Conservation (phyloP, 1,140 invertebrate species). For the Ephestia elutella region DNA sequence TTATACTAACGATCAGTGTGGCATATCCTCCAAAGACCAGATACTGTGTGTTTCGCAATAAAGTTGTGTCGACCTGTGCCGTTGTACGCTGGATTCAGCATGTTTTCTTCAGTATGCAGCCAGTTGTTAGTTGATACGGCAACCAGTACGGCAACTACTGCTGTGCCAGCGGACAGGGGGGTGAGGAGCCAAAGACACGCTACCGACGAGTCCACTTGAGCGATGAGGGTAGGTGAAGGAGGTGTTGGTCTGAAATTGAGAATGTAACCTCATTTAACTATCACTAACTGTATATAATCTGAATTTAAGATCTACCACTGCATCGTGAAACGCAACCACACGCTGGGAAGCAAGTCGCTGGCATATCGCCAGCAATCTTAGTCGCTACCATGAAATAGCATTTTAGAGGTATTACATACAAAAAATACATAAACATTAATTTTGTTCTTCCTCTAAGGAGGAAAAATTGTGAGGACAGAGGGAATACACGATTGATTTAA, state of each 20-base stretch:
- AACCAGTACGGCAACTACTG: conserved; percentile 77
- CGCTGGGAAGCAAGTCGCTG: neutral
- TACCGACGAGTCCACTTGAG: conserved; percentile 74
- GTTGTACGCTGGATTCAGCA: conserved; percentile 79
- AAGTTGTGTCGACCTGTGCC: conserved; percentile 78
- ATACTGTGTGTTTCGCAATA: conserved; percentile 80
- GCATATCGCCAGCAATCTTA: neutral
- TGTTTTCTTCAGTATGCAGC: conserved; percentile 82
- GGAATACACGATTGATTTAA: too few species aligned
- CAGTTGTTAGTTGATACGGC: conserved; percentile 82
- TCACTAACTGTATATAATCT: neutral
- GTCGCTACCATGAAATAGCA: neutral
- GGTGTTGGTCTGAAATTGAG: conserved; percentile 54
- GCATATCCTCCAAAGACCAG: conserved; percentile 82
- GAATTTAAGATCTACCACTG: neutral
- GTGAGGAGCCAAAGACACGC: conserved; percentile 79
- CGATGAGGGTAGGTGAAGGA: conserved; percentile 60
- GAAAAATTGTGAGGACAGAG: too few species aligned
- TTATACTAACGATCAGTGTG: conserved; percentile 80
- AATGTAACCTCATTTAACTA: neutral
- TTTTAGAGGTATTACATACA: too few species aligned
- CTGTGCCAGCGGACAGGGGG: conserved; percentile 78
- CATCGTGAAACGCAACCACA: neutral
- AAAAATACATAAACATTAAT: too few species aligned
- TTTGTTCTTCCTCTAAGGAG: too few species aligned